Base-by-base conservation (phyloP, 2,888 invertebrate species). In the Himalopsyche anomala region DNA sequence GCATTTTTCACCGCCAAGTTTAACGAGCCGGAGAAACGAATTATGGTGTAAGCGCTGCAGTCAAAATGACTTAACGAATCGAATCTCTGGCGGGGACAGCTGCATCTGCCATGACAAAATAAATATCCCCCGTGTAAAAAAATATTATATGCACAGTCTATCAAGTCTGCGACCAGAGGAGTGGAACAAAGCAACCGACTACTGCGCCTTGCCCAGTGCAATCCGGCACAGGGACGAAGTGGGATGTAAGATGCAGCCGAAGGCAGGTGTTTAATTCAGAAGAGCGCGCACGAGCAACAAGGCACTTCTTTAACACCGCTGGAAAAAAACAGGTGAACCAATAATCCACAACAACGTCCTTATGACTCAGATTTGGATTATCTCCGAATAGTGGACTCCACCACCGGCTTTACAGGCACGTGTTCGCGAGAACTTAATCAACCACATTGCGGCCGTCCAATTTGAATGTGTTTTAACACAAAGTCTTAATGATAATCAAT, bases 101-200 rank as follows among this genome's bases (percentile, higher is more conserved):
- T 62, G 62, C 62, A 28, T 62, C 62, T 28, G n/a, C 62, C 62
- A 6, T 62, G 62, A 62, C 62, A 62, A 62, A 62, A 62, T 28
- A 62, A 62, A 62, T 62, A 62, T 28, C 28, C 62, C 28, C 19
- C 19, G 51, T 51, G 15, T 51, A 51, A 51, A 12, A 51, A 51
- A 51, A 51, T 51, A 51, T 51, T 51, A 51, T 51, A 51, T 51
- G 51, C 51, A 51, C 51, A 51, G 51, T 51, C 15, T 51, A 51
- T 51, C 51, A 15, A 51, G 51, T 15, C 51, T 51, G 51, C 51
- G 51, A 51, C 51, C 51, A 51, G 51, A 51, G 51, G 51, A 15
- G 51, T 51, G 51, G 51, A 51, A 51, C 51, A 51, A 15, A 51
- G 15, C 12, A 51, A 51, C 51, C 15, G 51, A 51, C 51, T 51